Percentiles rank a stretch among this genome's conserved stretches.
These are phyloP conservation scores for Helogale parvula DNA, from an alignment of 2,113 vertebrate genomes.

Conservation along the genomic window DNA sequence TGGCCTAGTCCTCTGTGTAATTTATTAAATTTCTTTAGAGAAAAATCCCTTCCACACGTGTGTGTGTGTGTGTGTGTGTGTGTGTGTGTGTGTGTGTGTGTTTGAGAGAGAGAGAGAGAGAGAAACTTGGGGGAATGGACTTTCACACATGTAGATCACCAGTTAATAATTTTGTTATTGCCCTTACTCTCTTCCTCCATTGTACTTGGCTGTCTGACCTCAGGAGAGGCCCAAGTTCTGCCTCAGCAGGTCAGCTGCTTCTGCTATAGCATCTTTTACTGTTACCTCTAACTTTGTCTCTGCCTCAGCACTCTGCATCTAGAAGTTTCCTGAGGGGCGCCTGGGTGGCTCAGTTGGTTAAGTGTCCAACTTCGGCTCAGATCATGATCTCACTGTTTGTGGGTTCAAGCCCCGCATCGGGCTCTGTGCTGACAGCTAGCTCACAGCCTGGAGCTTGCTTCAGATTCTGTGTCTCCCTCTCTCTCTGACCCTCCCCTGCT, in stretches of 20 bases:
- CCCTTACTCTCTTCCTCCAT: not conserved
- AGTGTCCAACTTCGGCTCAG: no score
- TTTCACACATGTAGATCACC: not conserved
- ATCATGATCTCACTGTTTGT: no score
- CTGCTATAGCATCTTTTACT: not conserved
- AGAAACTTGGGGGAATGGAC: not conserved
- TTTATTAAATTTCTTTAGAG: not conserved
- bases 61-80: no score
- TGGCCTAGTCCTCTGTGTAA: not conserved
- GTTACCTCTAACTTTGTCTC: not conserved
- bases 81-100: no score
- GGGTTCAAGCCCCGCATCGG: no score
- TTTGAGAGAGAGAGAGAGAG: no score
- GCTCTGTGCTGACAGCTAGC: no score
- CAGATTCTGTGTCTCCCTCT: no score
- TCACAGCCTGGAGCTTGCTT: no score
- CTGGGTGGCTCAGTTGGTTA: no score
- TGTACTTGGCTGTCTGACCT: not conserved
- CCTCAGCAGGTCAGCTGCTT: not conserved
- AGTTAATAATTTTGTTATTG: not conserved
- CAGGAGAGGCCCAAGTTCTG: not conserved
- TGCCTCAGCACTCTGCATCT: not conserved
- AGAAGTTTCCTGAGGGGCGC: not conserved
- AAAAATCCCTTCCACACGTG: not conserved
- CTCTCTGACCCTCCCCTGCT: no score